Evolutionary conservation across 2,113 vertebrate genomes (phyloP), one percentile per base, ranked within the genome.

Genomic region (Tautogolabrus adspersus): DNA sequence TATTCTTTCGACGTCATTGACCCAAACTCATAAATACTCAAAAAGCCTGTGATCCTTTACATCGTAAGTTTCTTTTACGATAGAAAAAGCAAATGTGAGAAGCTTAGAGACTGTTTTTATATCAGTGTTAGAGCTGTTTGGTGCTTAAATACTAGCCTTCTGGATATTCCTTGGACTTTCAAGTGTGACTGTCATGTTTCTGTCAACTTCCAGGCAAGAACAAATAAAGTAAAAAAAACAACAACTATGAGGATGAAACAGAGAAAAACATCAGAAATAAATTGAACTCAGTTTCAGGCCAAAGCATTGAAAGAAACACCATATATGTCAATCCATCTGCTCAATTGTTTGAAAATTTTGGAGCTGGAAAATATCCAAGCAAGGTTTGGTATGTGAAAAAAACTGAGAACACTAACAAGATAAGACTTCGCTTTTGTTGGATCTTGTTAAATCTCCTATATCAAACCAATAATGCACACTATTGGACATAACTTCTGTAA

Each of bases 1-100:
- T 83, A 70, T 37, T 85, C 78, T 56, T 67, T 69, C 34, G 44
- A 81, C 86, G 83, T 87, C 87, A 91, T 19, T 62, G 57, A 84
- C 66, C 64, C 22, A 75, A 85, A 73, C 66, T 71, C 63, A 80
- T 71, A 83, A 83, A 86, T 26, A 65, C 34, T 38, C 68, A 77
- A 63, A 64, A 78, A 46, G 59, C 44, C 71, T 23, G 75, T 76
- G 75, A 86, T 60, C 52, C 5, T 26, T 38, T 72, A 62, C 60
- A 66, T 62, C 66, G 42, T 56, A 51, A n/a, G 21, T 80, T 75
- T 72, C 47, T 86, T 60, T 87, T 82, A 64, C 10, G 22, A 59
- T 70, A 78, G 77, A 63, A 72, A 82, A 82, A 79, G 85, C 57
- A 52, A 72, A 70, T 15, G 30, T 77, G 22, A 70, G 58, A 47